phyloP scores from a whole-genome alignment of 2,797 vertebrate species.

The Acipenser oxyrinchus region DNA sequence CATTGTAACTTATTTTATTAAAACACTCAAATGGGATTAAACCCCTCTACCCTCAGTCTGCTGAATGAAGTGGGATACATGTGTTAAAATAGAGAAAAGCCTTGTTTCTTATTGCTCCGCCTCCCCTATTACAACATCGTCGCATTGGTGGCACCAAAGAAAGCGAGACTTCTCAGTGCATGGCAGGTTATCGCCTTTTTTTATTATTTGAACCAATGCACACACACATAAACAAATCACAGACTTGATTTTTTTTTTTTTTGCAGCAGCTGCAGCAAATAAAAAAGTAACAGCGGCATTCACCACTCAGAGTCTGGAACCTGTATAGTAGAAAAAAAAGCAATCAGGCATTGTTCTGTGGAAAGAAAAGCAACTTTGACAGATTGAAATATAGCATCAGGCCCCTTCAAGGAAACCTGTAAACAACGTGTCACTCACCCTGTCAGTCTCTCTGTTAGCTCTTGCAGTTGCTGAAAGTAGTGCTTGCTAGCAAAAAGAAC shows the following conservation, averaged over 20 bases:
- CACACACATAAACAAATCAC: constrained; percentile 10
- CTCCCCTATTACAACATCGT: too few relatives aligned
- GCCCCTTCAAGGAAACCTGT: constrained; percentile 74
- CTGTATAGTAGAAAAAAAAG: constrained; percentile 59
- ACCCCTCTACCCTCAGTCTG: too few relatives aligned
- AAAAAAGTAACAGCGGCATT: constrained; percentile 58
- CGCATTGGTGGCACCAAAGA: too few relatives aligned
- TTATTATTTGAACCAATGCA: not conserved
- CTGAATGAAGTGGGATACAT: too few relatives aligned
- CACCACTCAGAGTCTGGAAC: constrained; percentile 68
- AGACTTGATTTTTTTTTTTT: constrained; percentile 24
- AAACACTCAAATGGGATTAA: not conserved
- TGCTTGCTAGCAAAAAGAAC: constrained; percentile 54
- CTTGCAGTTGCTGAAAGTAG: constrained; percentile 53
- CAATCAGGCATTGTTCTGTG: constrained; percentile 85
- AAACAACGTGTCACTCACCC: constrained; percentile 78
- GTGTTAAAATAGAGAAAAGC: not conserved
- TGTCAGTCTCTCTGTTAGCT: constrained; percentile 57
- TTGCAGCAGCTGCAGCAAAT: too few relatives aligned
- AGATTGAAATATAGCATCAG: constrained; percentile 87
- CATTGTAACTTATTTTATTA: not conserved
- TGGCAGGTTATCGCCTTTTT: too few relatives aligned
- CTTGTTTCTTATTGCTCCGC: constrained; percentile 19
- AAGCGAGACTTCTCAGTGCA: too few relatives aligned
- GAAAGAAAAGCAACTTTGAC: constrained; percentile 86